Base-by-base conservation (phyloP, 2,797 vertebrate species). In the Danio kyathit region DNA sequence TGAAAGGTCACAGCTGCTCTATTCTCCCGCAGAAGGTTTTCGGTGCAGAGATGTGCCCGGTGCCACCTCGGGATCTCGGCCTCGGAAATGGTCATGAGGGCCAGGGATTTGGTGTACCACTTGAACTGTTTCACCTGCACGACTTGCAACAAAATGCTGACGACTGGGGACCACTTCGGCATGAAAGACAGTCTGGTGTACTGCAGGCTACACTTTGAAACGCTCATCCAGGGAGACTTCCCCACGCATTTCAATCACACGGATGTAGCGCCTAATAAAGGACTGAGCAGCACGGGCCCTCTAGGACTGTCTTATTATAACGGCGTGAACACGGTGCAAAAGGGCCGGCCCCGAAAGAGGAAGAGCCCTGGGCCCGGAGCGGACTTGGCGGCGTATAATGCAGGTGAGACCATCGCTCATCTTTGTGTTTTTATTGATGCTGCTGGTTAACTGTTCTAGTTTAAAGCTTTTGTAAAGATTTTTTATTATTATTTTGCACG, bases 171-270 rank as follows among this genome's bases (percentile, higher is more conserved):
- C 91, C 98, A 99, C 94, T 99, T 99, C 91, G 98, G 98, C 90
- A 99, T 99, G 97, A 99, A 99, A 94, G 98, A 99, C 96, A 97
- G 95, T 91, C 94, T 99, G 90, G 97, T 99, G 88, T 99, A 99
- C 92, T 99, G 98, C 89, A 96, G 97, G 84, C 95, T 97, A 91
- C 98, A 99, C 94, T 99, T 99, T 95, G 97, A 99, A 93, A 96
- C 96, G 84, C 94, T 99, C 86, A 95, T 99, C 88, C 98, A 98
- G 91, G 98, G 97, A 89, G 97, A 98, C 91, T 98, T 97, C 92
- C 96, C 96, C 83, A 93, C 96, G 80, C 97, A 97, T 88, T 99
- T 98, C 94, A 96, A 95, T 92, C 97, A 97, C 79, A 95, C 95
- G 89, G 97, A 98, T 86, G 96, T 96, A 85, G 95, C 94, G 3